These are phyloP conservation scores for Spialia ferax DNA, from an alignment of 2,888 invertebrate genomes.

Conservation along the genomic window DNA sequence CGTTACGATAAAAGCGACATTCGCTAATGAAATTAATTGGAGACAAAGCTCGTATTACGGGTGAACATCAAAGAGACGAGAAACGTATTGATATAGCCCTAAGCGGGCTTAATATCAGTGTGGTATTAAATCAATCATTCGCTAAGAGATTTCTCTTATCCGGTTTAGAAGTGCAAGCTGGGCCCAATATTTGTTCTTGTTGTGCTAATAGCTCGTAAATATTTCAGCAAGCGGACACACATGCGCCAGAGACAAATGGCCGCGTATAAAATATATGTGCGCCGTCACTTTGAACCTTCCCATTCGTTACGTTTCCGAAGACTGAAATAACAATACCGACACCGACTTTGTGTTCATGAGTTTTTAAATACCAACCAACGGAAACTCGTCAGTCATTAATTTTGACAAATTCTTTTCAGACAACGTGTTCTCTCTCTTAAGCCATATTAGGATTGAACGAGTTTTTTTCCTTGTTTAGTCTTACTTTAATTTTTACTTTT, in stretches of 20 bases:
- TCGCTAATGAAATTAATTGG: slow-evolving; percentile 35
- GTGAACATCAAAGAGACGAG: slow-evolving; percentile 27
- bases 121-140: slow-evolving; percentile 77
- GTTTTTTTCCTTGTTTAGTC: too few relatives aligned
- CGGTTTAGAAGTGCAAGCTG: slow-evolving; percentile 55
- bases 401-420: slow-evolving; percentile 67
- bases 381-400: slow-evolving; percentile 73
- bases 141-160: slow-evolving; percentile 64
- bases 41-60: slow-evolving; percentile 16
- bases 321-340: slow-evolving; percentile 81
- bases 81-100: slow-evolving; percentile 27
- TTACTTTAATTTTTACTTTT: too few relatives aligned
- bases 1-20: slow-evolving; percentile 11
- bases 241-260: slow-evolving; percentile 78
- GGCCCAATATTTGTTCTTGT: slow-evolving; percentile 67
- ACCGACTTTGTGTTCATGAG: slow-evolving; percentile 60
- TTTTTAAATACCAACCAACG: slow-evolving; percentile 68
- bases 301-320: slow-evolving; percentile 77
- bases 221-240: slow-evolving; percentile 77
- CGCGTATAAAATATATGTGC: slow-evolving; percentile 76
- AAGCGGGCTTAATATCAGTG: slow-evolving; percentile 57
- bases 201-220: slow-evolving; percentile 84
- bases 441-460: slow-evolving; percentile 4
- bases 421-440: slow-evolving; percentile 31
- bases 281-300: slow-evolving; percentile 76